A percentile compares a stretch with the other conserved stretches of the same genome.
Conservation (phyloP, 1,140 invertebrate genomes). For the Cotesia glomerata region DNA sequence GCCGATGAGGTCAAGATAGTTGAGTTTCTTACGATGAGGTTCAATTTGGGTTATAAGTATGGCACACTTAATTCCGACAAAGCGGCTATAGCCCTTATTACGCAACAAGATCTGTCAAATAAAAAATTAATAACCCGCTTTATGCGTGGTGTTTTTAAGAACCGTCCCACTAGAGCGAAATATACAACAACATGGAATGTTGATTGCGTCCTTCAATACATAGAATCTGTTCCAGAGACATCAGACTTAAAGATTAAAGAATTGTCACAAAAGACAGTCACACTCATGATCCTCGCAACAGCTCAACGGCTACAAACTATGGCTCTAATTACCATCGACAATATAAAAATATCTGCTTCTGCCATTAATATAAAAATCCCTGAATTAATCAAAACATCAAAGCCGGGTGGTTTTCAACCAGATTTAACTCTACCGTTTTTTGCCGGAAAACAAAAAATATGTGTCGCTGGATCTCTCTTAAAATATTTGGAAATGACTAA, state of each 20-base stretch:
- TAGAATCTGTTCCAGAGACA: neutral
- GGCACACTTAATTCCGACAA: slow-evolving; percentile 37
- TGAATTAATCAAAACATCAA: slow-evolving; percentile 23
- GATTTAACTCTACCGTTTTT: slow-evolving; percentile 15
- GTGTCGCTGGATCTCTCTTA: neutral
- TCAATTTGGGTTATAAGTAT: slow-evolving; percentile 33
- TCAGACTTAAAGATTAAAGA: slow-evolving; percentile 11
- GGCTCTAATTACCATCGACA: slow-evolving; percentile 17
- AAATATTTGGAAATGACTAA: too few relatives aligned
- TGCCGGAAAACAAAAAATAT: slow-evolving; percentile 4
- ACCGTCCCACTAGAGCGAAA: neutral
- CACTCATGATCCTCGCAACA: slow-evolving; percentile 6
- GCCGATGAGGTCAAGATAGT: slow-evolving; percentile 19
- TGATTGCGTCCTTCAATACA: neutral
- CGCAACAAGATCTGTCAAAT: neutral
- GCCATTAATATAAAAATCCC: slow-evolving; percentile 16
- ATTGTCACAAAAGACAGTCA: neutral
- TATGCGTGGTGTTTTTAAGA: slow-evolving; percentile 28
- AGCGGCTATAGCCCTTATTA: slow-evolving; percentile 38
- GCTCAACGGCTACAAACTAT: slow-evolving; percentile 22
- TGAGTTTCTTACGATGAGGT: slow-evolving; percentile 30
- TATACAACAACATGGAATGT: neutral
- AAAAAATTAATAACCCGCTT: slow-evolving; percentile 31
- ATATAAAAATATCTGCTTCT: neutral
- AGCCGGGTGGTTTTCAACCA: slow-evolving; percentile 9